These are phyloP conservation scores for Creontiades dilutus DNA, from an alignment of 2,888 invertebrate species.

Conservation along the genomic window DNA sequence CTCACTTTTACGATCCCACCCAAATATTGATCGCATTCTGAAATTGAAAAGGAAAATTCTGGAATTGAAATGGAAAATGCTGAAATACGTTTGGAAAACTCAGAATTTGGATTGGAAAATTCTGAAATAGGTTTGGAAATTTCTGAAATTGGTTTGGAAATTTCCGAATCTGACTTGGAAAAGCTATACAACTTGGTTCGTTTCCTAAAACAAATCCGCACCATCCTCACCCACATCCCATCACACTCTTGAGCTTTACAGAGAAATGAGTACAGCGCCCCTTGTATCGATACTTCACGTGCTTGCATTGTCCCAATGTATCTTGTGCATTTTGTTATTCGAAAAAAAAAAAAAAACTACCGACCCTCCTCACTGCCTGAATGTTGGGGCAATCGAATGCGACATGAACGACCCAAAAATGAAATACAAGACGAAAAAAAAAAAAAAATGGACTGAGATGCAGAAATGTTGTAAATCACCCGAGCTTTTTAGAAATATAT, in stretches of 20 bases:
- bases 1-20: no score
- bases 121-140: no score
- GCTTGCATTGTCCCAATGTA: constrained; percentile 36
- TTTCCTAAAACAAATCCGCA: neutral
- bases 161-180: no score
- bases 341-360: neutral
- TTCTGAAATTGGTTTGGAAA: no score
- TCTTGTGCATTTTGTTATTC: constrained; percentile 65
- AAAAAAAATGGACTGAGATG: neutral
- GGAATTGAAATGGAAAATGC: no score
- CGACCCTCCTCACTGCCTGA: constrained; percentile 37
- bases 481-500: constrained; percentile 63
- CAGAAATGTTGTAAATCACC: constrained; percentile 17
- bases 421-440: neutral
- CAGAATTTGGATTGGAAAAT: no score
- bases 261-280: neutral
- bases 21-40: no score
- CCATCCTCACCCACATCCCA: neutral
- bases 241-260: neutral
- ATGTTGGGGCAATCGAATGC: constrained; percentile 23
- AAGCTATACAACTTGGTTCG: no score
- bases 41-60: no score
- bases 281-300: neutral
- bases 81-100: no score
- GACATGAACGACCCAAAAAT: neutral